Evolutionary conservation across 2,113 vertebrate genomes (phyloP).

Genomic region (Crotalus viridis): DNA sequence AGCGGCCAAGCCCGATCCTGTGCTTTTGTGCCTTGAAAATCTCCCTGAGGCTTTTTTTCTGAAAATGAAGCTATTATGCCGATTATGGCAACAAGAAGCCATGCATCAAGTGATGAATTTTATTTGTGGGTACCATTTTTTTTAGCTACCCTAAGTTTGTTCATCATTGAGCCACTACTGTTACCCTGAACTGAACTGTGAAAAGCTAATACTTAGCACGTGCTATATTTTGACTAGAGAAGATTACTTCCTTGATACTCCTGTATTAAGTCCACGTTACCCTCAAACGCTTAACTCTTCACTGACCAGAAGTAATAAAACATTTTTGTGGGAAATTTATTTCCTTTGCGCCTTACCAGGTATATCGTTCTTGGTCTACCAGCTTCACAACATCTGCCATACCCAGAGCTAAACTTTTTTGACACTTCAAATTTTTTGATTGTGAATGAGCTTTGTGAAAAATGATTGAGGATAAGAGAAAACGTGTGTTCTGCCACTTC

Average conservation of each 20-base stretch:
- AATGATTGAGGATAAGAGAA: not conserved
- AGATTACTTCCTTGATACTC: slow-evolving; percentile 48
- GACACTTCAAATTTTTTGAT: not conserved
- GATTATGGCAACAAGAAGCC: slow-evolving; percentile 23
- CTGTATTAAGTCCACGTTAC: slow-evolving; percentile 58
- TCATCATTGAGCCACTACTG: slow-evolving; percentile 40
- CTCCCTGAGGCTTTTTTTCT: slow-evolving; percentile 47
- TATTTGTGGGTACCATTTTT: slow-evolving; percentile 43
- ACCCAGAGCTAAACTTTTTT: not conserved
- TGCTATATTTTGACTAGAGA: slow-evolving; percentile 37
- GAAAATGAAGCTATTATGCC: slow-evolving; percentile 59
- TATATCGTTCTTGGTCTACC: not conserved
- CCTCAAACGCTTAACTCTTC: slow-evolving; percentile 42
- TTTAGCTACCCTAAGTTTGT: slow-evolving; percentile 53
- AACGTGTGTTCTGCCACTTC: not conserved
- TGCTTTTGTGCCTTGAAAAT: slow-evolving; percentile 68
- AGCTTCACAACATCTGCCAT: not conserved
- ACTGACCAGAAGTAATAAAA: slow-evolving; percentile 69
- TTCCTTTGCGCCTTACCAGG: slow-evolving; percentile 25
- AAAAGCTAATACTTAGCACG: slow-evolving; percentile 21
- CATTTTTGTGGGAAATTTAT: slow-evolving; percentile 54
- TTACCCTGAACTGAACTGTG: slow-evolving; percentile 52
- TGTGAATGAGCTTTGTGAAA: not conserved
- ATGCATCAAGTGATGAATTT: slow-evolving; percentile 50
- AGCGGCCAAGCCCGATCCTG: slow-evolving; percentile 47